Evolutionary conservation across 2,113 vertebrate genomes (phyloP).

Genomic region (Triplophysa dalaica): DNA sequence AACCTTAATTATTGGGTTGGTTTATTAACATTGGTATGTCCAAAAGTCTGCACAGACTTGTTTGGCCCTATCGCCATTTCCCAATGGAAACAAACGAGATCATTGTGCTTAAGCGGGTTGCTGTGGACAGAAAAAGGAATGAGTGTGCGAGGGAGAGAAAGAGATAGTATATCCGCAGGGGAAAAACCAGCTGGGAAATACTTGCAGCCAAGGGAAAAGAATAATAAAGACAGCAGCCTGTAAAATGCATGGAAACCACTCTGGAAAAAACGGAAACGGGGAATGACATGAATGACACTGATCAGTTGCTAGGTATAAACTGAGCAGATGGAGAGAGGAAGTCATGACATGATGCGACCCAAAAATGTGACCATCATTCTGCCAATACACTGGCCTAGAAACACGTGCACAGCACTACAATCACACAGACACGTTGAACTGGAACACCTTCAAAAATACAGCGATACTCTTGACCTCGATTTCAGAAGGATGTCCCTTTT

Average conservation of each 20-base stretch:
- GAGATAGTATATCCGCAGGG: conserved; percentile 40
- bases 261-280: conserved; percentile 12
- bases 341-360: conserved; percentile 5
- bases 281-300: background rate
- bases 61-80: conserved; percentile 4
- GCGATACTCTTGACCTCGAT: conserved; percentile 35
- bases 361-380: background rate
- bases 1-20: background rate
- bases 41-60: background rate
- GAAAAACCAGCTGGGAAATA: conserved; percentile 27
- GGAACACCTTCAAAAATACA: conserved; percentile 33
- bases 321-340: background rate
- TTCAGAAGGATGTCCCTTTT: conserved; percentile 9
- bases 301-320: background rate
- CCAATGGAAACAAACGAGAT: conserved; percentile 27
- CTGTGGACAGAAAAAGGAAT: conserved; percentile 7
- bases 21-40: conserved; percentile 2
- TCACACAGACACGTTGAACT: conserved; percentile 3
- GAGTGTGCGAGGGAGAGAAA: background rate
- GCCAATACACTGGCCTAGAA: conserved; percentile 39
- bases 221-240: conserved; percentile 19
- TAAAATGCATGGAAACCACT: conserved; percentile 33
- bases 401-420: background rate
- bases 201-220: conserved; percentile 31
- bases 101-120: conserved; percentile 17